These are phyloP conservation scores for Lynx canadensis DNA, from an alignment of 2,113 vertebrate species.

Conservation along the genomic window DNA sequence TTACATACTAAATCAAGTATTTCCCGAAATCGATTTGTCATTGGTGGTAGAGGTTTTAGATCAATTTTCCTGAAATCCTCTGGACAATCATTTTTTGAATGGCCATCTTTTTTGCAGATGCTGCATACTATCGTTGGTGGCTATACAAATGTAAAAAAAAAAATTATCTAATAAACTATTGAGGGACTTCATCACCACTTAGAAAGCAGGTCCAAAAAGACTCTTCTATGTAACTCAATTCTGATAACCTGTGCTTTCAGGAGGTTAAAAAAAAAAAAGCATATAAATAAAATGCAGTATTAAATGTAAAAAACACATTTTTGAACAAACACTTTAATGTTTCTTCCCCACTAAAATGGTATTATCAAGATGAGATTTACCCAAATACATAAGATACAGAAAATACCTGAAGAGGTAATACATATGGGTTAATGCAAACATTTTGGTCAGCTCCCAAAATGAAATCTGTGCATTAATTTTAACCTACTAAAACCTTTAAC, in stretches of 20 bases:
- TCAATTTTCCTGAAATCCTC: constrained; percentile 99
- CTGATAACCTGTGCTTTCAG: background rate
- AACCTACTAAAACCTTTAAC: constrained; percentile 34
- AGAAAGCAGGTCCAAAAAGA: constrained; percentile 44
- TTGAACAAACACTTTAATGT: constrained; percentile 37
- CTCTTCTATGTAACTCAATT: constrained; percentile 28
- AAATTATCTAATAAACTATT: constrained; percentile 53
- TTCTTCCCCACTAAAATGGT: background rate
- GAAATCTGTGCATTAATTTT: constrained; percentile 1
- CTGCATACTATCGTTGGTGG: constrained; percentile 99
- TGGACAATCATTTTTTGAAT: constrained; percentile 97
- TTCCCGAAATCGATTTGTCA: constrained; percentile 93
- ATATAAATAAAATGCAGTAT: constrained; percentile 14
- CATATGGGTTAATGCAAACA: constrained; percentile 26
- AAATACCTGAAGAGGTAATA: constrained; percentile 43
- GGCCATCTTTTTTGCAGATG: constrained; percentile 98
- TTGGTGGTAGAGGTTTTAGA: constrained; percentile 94
- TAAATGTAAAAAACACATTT: constrained; percentile 35
- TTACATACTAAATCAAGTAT: constrained; percentile 96
- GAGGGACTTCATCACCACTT: constrained; percentile 37
- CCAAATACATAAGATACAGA: background rate
- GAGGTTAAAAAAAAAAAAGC: background rate
- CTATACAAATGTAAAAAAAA: constrained; percentile 59
- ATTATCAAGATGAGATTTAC: constrained; percentile 41
- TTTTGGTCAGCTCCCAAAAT: constrained; percentile 15